Base-by-base conservation (phyloP, 2,888 invertebrate species). In the Protonemura montana region DNA sequence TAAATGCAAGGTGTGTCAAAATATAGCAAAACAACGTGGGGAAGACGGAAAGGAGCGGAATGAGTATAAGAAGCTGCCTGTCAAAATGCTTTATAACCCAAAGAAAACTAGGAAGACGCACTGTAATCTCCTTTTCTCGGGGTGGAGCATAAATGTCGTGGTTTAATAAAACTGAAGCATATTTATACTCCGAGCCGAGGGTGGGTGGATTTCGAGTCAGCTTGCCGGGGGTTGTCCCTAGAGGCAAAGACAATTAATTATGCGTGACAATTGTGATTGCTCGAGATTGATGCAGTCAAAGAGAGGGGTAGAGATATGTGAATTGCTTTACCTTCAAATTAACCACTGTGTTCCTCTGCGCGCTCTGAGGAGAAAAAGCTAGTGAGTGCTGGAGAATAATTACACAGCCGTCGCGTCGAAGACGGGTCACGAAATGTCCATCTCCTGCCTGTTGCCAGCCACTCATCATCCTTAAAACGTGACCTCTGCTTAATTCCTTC, bases 1-100 rank as follows among this genome's bases (percentile, higher is more conserved):
- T 59, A 59, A 59, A 59, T 59, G 59, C 59, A 59, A 59, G 59
- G 59, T 59, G 59, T 59, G 59, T 59, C 59, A 59, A 59, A 59
- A 59, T 59, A 21, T 21, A 59, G 59, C 59, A 59, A 59, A 59
- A 59, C 59, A 59, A 59, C 59, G 59, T 59, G 59, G 59, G 13
- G 59, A 21, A 10, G 6, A 59, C 59, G 41, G 41, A 41, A 41
- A 13, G 5, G 41, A n/a, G n/a, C n/a, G n/a, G n/a, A n/a, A n/a
- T n/a, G n/a, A n/a, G 41, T 13, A 13, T 41, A 41, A 59, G 59
- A 59, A 59, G 59, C 59, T 59, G 59, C 16, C 59, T 59, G 59
- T 59, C 59, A 59, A 59, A 59, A 59, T 59, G 59, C 59, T 59
- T 59, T 59, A 59, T 59, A 13, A 16, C 6, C 59, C 59, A 21